Evolutionary conservation across 2,888 invertebrate species (phyloP), one percentile per base, ranked within the genome.

Genomic region (Leptinotarsa juncta): DNA sequence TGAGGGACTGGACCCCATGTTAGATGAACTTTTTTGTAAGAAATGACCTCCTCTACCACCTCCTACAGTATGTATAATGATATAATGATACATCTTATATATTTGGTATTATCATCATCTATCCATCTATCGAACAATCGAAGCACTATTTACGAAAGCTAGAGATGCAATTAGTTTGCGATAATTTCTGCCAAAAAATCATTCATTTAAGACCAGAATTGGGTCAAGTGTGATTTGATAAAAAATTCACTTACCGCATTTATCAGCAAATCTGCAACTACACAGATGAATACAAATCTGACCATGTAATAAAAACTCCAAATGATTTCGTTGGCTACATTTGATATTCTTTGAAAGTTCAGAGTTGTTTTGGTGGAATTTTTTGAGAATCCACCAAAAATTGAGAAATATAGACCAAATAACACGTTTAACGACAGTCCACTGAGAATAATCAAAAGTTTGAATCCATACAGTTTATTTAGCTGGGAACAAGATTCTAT

Each of bases 241-340:
- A 20, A 55, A 23, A 48, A 18, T 16, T 50, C 15, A 15, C 20
- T 65, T 74, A 80, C 80, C 74, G 76, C 67, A 14, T 80, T 62
- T 4, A 70, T 75, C 50, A 77, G 50, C 12, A 42, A 23, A 68
- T 71, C 79, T 12, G 79, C 78, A n/a, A 75, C 76, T 49, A 76
- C 62, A 57, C 80, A 79, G 20, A 80, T 60, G 26, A 75, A 73
- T 12, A 74, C 53, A 51, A 80, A 78, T 50, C 80, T 68, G 0
- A 67, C 62, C 26, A 80, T 71, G 73, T 80, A 80, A 60, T 79
- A 79, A 16, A 80, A 60, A 69, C 80, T 79, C 80, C 78, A 80
- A 7, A 79, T 55, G 3, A 78, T 48, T 65, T 79, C 77, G 55
- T 80, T 79, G 32, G 77, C 71, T 20, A 75, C 68, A 23, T 71